Evolutionary conservation across 2,797 vertebrate species (phyloP).

Genomic region (Sebastes glaucus): DNA sequence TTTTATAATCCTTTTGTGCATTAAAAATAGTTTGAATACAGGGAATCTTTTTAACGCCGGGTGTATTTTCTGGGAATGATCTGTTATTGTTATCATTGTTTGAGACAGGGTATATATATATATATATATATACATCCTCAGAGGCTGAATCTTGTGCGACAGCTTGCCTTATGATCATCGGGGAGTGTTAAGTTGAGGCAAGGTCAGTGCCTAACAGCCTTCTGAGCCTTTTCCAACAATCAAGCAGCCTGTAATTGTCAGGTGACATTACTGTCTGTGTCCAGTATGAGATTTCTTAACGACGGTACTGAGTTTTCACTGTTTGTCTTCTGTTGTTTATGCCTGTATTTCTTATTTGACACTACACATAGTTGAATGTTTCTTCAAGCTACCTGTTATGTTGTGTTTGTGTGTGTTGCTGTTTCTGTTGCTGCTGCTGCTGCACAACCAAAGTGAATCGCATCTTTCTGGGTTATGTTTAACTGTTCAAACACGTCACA

Average conservation of each 20-base stretch:
- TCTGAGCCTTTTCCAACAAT: constrained; percentile 54
- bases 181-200: constrained; percentile 22
- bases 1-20: not conserved
- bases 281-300: constrained; percentile 8
- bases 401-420: not conserved
- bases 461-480: not conserved
- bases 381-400: not conserved
- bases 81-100: constrained; percentile 14
- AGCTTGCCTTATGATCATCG: constrained; percentile 41
- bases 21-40: not conserved
- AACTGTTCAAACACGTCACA: constrained; percentile 2
- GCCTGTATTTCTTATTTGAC: constrained; percentile 15
- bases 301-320: not conserved
- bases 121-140: not conserved
- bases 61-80: constrained; percentile 12
- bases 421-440: not conserved
- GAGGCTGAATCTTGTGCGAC: constrained; percentile 5
- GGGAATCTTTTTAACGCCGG: constrained; percentile 26
- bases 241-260: constrained; percentile 15
- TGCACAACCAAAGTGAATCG: constrained; percentile 46
- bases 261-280: not conserved
- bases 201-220: constrained; percentile 16
- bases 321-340: constrained; percentile 6
- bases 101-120: constrained; percentile 11
- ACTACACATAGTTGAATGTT: constrained; percentile 14